phyloP scores from a whole-genome alignment of 2,113 vertebrate species.

The Catharus fuscescens region DNA sequence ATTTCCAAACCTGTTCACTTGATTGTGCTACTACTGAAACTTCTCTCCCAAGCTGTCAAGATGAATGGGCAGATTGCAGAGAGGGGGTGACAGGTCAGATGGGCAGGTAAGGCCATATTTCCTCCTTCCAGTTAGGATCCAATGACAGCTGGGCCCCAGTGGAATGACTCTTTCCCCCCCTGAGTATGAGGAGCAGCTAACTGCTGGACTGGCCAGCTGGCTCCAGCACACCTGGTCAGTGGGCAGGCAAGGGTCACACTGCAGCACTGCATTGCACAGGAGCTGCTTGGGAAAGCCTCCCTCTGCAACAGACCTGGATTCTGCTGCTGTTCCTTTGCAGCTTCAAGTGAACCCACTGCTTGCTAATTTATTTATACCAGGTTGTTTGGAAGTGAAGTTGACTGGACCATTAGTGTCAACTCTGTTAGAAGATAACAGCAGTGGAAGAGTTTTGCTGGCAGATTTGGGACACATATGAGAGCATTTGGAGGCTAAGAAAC shows the following conservation, averaged over 20 bases:
- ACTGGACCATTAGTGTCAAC: slow-evolving; percentile 22
- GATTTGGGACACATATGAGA: slow-evolving; percentile 19
- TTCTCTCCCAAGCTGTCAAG: neutral
- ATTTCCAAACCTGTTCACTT: neutral
- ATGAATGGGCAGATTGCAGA: neutral
- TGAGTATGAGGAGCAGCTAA: neutral
- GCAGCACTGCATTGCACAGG: neutral
- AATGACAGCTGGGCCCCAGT: neutral
- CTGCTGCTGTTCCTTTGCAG: neutral
- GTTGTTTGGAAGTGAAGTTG: neutral
- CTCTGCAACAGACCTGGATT: accelerated
- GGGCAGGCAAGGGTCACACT: neutral
- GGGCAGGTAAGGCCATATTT: neutral
- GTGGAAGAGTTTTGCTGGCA: slow-evolving; percentile 37
- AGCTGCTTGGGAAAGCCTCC: neutral
- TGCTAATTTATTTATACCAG: slow-evolving; percentile 41
- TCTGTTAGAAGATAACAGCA: neutral
- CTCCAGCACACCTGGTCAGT: neutral
- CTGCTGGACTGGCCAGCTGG: neutral
- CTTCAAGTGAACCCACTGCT: neutral
- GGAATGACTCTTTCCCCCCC: neutral
- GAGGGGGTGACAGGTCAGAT: neutral
- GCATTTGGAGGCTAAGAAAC: neutral
- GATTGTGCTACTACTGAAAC: neutral
- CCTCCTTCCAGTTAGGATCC: neutral